Percentiles rank a stretch among this genome's conserved stretches.
Conservation (phyloP, 1,140 invertebrate genomes). For the Gryllus bimaculatus region DNA sequence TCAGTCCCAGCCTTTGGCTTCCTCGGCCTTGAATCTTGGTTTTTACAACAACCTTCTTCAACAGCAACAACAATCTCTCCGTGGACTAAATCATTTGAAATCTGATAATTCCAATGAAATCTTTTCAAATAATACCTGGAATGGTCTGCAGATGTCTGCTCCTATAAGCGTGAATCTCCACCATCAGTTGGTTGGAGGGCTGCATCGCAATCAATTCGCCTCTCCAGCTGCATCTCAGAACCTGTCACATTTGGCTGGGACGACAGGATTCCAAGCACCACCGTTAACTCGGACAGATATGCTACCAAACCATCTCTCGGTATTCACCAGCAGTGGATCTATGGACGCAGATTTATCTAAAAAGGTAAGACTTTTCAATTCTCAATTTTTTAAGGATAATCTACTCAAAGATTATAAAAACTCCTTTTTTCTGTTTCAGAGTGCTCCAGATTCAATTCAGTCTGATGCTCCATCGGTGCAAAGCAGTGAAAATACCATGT, state of each 20-base stretch:
- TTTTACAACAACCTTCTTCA: neutral
- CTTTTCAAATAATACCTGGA: neutral
- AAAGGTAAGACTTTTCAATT: slow-evolving; percentile 22
- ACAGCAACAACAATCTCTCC: neutral
- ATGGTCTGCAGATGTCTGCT: slow-evolving; percentile 1
- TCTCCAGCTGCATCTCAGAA: neutral
- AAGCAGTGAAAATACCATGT: slow-evolving; percentile 17
- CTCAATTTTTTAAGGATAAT: too few relatives aligned
- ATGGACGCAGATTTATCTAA: slow-evolving; percentile 28
- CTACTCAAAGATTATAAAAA: too few relatives aligned
- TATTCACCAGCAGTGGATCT: slow-evolving; percentile 27
- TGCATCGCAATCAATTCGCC: neutral
- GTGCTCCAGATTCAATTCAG: neutral
- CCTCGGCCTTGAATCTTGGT: neutral
- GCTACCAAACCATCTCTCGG: neutral
- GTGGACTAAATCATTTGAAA: neutral
- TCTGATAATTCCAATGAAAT: neutral
- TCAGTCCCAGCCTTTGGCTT: neutral
- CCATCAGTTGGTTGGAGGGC: slow-evolving; percentile 9
- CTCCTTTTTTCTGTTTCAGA: neutral
- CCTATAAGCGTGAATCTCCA: neutral
- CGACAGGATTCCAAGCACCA: neutral
- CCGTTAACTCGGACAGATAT: neutral
- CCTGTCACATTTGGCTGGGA: neutral
- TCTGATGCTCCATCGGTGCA: neutral